These are phyloP conservation scores for Myrmecophaga tridactyla DNA, from an alignment of 2,113 vertebrate species.

Conservation along the genomic window DNA sequence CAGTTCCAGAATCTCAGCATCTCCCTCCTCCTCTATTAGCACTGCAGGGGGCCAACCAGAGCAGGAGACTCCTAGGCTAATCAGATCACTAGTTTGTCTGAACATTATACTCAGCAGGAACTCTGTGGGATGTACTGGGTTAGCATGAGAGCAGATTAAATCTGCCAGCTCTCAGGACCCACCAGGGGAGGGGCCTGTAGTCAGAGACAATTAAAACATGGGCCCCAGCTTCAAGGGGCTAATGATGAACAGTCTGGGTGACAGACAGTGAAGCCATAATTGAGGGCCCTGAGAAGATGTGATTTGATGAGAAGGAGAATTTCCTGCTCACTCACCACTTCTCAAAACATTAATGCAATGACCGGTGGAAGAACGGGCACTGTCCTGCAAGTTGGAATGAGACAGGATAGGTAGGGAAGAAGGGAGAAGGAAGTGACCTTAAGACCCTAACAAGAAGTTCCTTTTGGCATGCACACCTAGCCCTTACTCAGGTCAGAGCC, in stretches of 20 bases:
- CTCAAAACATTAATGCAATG: neutral
- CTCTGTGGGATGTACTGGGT: conserved; percentile 42
- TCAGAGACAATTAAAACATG: neutral
- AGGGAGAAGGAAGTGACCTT: too few relatives aligned
- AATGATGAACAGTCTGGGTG: neutral
- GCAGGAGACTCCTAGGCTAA: conserved; percentile 28
- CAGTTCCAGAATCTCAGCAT: conserved; percentile 21
- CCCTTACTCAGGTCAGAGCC: too few relatives aligned
- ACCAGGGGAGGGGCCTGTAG: neutral
- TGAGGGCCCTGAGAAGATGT: neutral
- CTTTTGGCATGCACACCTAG: too few relatives aligned
- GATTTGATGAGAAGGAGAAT: neutral
- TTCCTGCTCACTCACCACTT: neutral
- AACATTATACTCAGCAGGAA: conserved; percentile 43
- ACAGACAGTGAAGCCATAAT: neutral
- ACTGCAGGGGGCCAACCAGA: conserved; percentile 14
- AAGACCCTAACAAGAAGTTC: too few relatives aligned
- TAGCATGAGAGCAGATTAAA: conserved; percentile 39
- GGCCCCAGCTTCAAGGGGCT: neutral
- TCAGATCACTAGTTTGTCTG: conserved; percentile 63
- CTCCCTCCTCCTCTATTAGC: conserved; percentile 54
- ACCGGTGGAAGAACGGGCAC: neutral
- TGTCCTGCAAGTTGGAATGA: neutral
- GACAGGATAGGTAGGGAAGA: too few relatives aligned
- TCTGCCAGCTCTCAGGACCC: neutral